These are phyloP conservation scores for Acrocyrtus sp. DNA, from an alignment of 2,888 invertebrate genomes.

Conservation along the genomic window DNA sequence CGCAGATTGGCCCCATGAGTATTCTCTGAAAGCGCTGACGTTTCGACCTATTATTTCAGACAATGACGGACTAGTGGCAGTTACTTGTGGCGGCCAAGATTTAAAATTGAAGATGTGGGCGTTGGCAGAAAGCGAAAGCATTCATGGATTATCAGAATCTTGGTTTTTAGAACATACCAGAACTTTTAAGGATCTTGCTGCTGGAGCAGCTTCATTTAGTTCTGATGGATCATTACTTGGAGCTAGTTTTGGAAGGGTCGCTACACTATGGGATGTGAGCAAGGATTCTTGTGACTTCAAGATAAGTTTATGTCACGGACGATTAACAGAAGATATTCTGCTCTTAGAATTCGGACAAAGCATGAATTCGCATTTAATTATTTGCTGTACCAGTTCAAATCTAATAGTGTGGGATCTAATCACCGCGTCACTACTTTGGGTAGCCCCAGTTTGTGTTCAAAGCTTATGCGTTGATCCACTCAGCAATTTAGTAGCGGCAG, in stretches of 20 bases:
- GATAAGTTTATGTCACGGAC: conserved; percentile 70
- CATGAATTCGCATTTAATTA: conserved; percentile 71
- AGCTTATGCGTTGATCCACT: conserved; percentile 72
- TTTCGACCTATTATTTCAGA: conserved; percentile 71
- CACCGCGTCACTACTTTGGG: conserved; percentile 77
- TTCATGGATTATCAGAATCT: conserved; percentile 70
- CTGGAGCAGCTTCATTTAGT: conserved; percentile 74
- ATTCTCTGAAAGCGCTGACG: conserved; percentile 71
- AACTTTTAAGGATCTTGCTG: conserved; percentile 72
- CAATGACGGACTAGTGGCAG: conserved; percentile 67
- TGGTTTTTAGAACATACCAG: conserved; percentile 77
- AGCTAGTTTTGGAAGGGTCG: conserved; percentile 74
- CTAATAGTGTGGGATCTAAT: conserved; percentile 79
- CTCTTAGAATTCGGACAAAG: conserved; percentile 72
- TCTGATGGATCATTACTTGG: conserved; percentile 81
- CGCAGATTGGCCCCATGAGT: conserved; percentile 78
- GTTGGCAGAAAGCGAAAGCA: conserved; percentile 69
- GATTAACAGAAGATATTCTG: conserved; percentile 66
- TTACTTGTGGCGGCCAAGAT: conserved; percentile 76
- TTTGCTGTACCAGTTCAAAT: conserved; percentile 71
- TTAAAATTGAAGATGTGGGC: conserved; percentile 79
- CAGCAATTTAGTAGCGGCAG: conserved; percentile 76
- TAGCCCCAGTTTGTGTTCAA: conserved; percentile 70
- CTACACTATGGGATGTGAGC: conserved; percentile 79
- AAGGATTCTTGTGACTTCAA: conserved; percentile 72